Base-by-base conservation (phyloP, 2,797 vertebrate genomes). In the Scarus forsteni region DNA sequence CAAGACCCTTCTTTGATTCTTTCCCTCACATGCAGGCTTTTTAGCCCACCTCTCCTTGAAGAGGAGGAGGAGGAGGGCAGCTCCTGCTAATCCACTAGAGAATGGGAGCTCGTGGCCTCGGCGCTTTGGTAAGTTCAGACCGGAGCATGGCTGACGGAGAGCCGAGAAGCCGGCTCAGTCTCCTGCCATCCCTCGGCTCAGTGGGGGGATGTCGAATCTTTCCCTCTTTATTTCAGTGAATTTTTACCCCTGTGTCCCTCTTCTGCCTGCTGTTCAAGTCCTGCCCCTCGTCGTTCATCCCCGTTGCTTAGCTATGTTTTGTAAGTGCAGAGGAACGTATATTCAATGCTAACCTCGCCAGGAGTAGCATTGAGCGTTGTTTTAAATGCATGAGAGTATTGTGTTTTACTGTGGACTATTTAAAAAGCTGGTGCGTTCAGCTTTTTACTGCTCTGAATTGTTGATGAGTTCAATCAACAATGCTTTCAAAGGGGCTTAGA, bases 31-130 rank as follows among this genome's bases (percentile, higher is more conserved):
- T 76, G 60, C 86, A 89, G 91, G 88, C 74, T 85, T 87, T 61
- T 85, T 89, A 68, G 54, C 71, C 81, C 89, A 89, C 67, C 85
- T 91, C 80, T 92, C 89, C 71, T 79, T 89, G 79, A 84, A 58
- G 74, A 84, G 80, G 77, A 82, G 88, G 77, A 82, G 88, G 85
- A 76, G 83, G 83, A 87, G 81, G 79, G 82, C 84, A 11, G 78
- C 57, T 65, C 84, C 87, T 35, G 76, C 85, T 18, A 72, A 46
- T 59, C 60, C 58, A 48, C 49, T 88, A 66, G 85, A 87, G 67
- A 92, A 87, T 5, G 88, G 88, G 57, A 86, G 82, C 55, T 70
- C 76, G 5, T 75, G 68, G 42, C 79, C 57, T 0, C 57, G n/a
- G 6, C 66, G 74, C 73, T 79, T 78, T 19, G 81, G 79, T 89